Conservation (phyloP, 2,888 invertebrate species). For the Erebia palarica region DNA sequence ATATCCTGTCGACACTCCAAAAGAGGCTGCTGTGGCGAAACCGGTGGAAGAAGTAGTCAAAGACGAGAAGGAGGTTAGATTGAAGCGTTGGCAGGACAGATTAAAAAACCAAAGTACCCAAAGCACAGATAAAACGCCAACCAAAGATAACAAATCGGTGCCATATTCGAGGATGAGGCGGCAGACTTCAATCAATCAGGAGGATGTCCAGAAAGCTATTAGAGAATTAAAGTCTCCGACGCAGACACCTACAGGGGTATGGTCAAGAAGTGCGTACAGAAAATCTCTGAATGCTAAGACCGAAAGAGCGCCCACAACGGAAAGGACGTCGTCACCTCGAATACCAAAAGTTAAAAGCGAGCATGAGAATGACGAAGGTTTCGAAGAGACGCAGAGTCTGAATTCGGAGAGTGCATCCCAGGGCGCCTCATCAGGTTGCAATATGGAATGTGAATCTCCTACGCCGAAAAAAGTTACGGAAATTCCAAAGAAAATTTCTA, state of each 20-base stretch:
- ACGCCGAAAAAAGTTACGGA: constrained; percentile 73
- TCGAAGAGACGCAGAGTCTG: constrained; percentile 94
- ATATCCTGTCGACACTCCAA: constrained; percentile 68
- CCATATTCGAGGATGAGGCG: constrained; percentile 81
- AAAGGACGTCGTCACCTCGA: constrained; percentile 72
- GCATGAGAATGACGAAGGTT: constrained; percentile 94
- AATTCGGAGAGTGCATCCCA: constrained; percentile 94
- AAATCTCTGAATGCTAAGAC: constrained; percentile 60
- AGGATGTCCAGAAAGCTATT: constrained; percentile 87
- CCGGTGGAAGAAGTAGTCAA: constrained; percentile 61
- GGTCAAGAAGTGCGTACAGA: constrained; percentile 78
- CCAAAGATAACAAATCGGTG: constrained; percentile 70
- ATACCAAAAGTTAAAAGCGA: constrained; percentile 82
- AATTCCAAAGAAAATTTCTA: constrained; percentile 74
- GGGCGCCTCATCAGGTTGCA: constrained; percentile 90
- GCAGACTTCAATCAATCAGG: constrained; percentile 87
- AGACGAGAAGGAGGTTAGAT: constrained; percentile 82
- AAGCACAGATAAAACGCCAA: constrained; percentile 71
- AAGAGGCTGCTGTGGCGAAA: constrained; percentile 59
- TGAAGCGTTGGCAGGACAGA: constrained; percentile 88
- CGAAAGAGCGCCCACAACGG: constrained; percentile 55
- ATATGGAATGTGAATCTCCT: constrained; percentile 84
- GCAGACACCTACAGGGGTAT: constrained; percentile 83
- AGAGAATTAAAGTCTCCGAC: constrained; percentile 85
- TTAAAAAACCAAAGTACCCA: constrained; percentile 82